Conservation (phyloP, 2,888 invertebrate genomes). For the Caenorhabditis doughertyi region DNA sequence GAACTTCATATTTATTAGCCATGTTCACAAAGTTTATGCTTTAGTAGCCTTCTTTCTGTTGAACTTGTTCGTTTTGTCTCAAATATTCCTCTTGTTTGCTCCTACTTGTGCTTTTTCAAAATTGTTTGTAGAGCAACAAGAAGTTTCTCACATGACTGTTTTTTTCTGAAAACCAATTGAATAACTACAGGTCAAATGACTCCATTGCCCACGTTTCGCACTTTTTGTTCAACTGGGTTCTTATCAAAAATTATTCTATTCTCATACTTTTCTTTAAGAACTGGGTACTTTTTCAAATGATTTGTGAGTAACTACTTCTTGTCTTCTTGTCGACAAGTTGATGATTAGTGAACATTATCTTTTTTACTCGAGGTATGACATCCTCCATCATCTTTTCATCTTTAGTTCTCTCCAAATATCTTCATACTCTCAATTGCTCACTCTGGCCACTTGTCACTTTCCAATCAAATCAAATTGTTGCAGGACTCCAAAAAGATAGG, state of each 20-base stretch:
- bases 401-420: background rate
- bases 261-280: background rate
- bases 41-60: too few relatives aligned
- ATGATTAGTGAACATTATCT: slow-evolving; percentile 50
- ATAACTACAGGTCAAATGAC: slow-evolving; percentile 27
- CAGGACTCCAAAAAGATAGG: slow-evolving; percentile 31
- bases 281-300: background rate
- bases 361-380: slow-evolving; percentile 39
- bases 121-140: slow-evolving; percentile 21
- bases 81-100: background rate
- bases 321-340: background rate
- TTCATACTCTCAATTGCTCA: slow-evolving; percentile 22
- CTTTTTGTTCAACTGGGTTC: slow-evolving; percentile 22
- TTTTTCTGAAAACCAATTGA: background rate
- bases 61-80: background rate
- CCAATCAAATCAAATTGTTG: slow-evolving; percentile 57
- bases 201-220: slow-evolving; percentile 8
- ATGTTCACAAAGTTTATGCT: background rate
- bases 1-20: too few relatives aligned
- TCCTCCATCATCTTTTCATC: slow-evolving; percentile 20
- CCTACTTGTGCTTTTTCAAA: background rate
- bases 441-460: slow-evolving; percentile 40
- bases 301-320: background rate
- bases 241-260: background rate
- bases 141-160: slow-evolving; percentile 32